Conservation (phyloP, 2,113 vertebrate species). For the Micromys minutus region DNA sequence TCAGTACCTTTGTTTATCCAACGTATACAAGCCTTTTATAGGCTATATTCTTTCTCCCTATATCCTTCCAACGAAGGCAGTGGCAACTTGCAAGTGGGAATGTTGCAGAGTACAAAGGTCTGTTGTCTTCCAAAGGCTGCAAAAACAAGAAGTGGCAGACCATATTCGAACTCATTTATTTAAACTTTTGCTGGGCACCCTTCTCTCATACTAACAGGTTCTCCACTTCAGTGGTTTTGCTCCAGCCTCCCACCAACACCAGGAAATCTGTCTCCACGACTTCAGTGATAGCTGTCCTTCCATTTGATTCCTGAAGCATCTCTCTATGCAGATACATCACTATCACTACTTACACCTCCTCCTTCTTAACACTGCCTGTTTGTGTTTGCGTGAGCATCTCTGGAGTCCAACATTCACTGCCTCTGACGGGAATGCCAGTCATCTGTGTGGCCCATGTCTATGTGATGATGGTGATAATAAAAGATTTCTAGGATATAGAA, state of each 20-base stretch:
- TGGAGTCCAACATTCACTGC: not conserved
- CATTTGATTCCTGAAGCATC: not conserved
- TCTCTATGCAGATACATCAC: not conserved
- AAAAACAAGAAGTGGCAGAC: not conserved
- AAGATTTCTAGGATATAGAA: not conserved
- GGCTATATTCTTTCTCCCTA: not conserved
- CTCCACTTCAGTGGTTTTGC: not conserved
- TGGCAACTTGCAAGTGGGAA: not conserved
- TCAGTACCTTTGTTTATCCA: constrained; percentile 7
- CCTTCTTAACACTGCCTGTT: not conserved
- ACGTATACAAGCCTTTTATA: not conserved
- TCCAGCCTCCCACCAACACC: not conserved
- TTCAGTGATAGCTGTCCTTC: not conserved
- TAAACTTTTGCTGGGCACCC: not conserved
- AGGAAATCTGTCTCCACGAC: not conserved
- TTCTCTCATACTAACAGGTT: not conserved
- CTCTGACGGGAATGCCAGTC: not conserved
- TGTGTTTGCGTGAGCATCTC: not conserved
- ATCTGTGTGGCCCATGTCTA: not conserved
- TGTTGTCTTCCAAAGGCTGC: not conserved
- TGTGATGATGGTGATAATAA: too few species aligned
- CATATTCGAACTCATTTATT: not conserved
- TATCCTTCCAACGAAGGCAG: not conserved
- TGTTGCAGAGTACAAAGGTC: constrained; percentile 16
- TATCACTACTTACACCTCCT: rapidly evolving